Evolutionary conservation across 2,888 invertebrate genomes (phyloP), one percentile per base, ranked within the genome.

Genomic region (Drosophila putrida): DNA sequence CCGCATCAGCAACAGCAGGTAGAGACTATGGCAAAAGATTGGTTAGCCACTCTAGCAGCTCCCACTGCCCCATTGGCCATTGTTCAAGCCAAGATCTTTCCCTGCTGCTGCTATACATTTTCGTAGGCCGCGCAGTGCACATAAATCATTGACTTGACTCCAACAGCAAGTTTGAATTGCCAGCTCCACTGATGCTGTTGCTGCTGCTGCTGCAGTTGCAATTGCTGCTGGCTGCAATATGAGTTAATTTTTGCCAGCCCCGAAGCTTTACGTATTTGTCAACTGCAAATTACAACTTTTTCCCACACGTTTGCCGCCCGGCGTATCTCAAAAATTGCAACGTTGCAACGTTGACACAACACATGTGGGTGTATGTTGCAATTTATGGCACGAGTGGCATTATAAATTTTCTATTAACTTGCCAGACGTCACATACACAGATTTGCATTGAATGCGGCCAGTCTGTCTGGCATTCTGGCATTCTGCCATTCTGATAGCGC

Each of bases 401-500:
- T 89, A 85, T 85, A 85, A 89, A 85, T 85, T 85, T 89, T 88
- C 84, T 88, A 85, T 85, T 87, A 85, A 85, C 89, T 85, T 64
- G 78, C 84, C 76, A 80, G 71, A 81, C 81, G 71, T 72, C 71
- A 71, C 62, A 20, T 20, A 25, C 72, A n/a, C 50, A 41, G 86
- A 85, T 89, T 89, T 86, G 89, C 85, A 86, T 85, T 85, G 88
- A 85, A 85, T 85, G 78, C 83, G 49, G 8, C 20, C 38, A 54
- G 33, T 41, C 50, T n/a, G 25, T 54, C 49, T 38, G 43, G 33
- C 46, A 47, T 50, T 64, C 57, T 55, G 76, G 38, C 76, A 63
- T 79, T 67, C 64, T 65, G 60, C 11, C 20, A 20, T 38, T 33
- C 53, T 80, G 86, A 88, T 89, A 84, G 73, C 73, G 73, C 88